Evolutionary conservation across 2,113 vertebrate genomes (phyloP).

Genomic region (Leptodactylus fuscus): DNA sequence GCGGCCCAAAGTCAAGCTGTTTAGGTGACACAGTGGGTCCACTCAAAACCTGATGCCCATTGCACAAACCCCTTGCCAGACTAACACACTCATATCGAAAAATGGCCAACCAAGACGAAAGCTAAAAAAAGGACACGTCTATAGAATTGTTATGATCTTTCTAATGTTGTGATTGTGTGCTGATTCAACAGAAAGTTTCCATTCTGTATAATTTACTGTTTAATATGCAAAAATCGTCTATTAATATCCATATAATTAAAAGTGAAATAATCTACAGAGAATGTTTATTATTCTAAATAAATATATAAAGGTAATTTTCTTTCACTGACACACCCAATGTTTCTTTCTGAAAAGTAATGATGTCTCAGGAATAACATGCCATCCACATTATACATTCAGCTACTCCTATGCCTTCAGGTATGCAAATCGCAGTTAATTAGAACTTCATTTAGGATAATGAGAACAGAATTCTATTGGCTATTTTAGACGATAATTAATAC

Average conservation of each 20-base stretch:
- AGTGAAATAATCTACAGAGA: neutral
- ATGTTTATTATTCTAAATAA: neutral
- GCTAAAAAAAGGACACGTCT: too few species aligned
- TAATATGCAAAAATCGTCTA: neutral
- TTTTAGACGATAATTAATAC: neutral
- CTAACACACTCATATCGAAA: too few species aligned
- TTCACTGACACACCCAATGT: neutral
- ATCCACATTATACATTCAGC: neutral
- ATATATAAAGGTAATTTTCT: neutral
- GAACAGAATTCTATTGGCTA: neutral
- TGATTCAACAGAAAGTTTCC: neutral
- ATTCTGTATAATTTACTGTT: neutral
- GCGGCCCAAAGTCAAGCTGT: too few species aligned
- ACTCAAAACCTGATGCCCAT: too few species aligned
- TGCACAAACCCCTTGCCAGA: too few species aligned
- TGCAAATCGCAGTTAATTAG: neutral
- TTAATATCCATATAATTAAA: neutral
- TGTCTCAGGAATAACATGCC: neutral
- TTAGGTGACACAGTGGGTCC: too few species aligned
- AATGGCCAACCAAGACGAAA: too few species aligned
- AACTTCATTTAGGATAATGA: neutral
- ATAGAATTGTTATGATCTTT: neutral
- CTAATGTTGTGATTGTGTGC: neutral
- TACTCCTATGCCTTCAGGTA: constrained; percentile 3
- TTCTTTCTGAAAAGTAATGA: constrained; percentile 1